Conservation (phyloP, 2,113 vertebrate species). For the Cygnus atratus region DNA sequence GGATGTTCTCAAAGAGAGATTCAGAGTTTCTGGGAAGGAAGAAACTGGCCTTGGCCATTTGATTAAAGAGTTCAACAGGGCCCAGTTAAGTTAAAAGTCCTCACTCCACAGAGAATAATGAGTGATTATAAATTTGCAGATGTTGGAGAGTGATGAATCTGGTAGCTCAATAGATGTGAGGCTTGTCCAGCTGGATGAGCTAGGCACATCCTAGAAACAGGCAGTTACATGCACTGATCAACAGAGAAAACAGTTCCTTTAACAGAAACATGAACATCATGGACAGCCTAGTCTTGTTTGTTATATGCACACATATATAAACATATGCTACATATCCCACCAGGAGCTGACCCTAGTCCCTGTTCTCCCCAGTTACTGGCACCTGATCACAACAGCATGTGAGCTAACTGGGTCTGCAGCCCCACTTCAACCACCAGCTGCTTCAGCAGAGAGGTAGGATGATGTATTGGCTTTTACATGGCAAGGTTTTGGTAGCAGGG, state of each 20-base stretch:
- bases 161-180: background rate
- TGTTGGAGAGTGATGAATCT: background rate
- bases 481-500: background rate
- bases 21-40: background rate
- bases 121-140: background rate
- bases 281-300: background rate
- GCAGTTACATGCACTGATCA: background rate
- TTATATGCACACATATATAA: background rate
- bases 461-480: background rate
- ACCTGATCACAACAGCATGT: background rate
- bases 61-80: background rate
- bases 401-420: background rate
- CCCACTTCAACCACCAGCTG: background rate
- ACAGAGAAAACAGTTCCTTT: background rate
- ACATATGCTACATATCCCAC: background rate
- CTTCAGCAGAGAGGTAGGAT: background rate
- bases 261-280: background rate
- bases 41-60: background rate
- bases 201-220: background rate
- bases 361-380: background rate
- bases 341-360: background rate
- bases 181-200: background rate
- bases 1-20: background rate
- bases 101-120: background rate
- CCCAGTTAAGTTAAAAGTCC: background rate